A percentile compares a stretch with the other conserved stretches of the same genome.
Evolutionary conservation across 2,888 invertebrate species (phyloP).

Genomic region (Plusia festucae): DNA sequence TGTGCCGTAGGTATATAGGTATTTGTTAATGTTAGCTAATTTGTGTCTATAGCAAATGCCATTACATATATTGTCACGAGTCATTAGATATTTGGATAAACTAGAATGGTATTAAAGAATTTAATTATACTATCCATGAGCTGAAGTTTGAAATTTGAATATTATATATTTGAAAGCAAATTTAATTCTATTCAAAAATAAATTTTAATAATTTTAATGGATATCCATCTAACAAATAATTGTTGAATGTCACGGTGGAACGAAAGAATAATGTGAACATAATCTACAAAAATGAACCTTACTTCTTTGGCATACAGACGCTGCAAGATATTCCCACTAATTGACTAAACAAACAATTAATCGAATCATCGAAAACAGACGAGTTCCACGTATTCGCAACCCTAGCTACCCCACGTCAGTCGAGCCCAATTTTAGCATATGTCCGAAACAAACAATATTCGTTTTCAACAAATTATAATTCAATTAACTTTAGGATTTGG

Average conservation of each 20-base stretch:
- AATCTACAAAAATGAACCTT: neutral
- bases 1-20: neutral
- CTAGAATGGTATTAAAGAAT: too few species aligned
- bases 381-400: constrained; percentile 3
- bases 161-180: too few species aligned
- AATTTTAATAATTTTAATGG: too few species aligned
- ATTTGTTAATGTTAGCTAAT: neutral
- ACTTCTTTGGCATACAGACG: neutral
- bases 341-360: constrained; percentile 18
- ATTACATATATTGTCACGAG: too few species aligned
- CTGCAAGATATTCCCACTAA: neutral
- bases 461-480: constrained; percentile 49
- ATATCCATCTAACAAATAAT: too few species aligned
- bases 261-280: too few species aligned
- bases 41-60: too few species aligned
- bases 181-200: too few species aligned
- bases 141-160: too few species aligned
- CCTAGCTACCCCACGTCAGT: constrained; percentile 15
- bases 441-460: constrained; percentile 48
- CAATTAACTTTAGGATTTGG: constrained; percentile 29
- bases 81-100: too few species aligned
- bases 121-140: too few species aligned
- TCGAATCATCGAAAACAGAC: constrained; percentile 9
- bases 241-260: too few species aligned
- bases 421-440: constrained; percentile 29